Evolutionary conservation across 2,113 vertebrate genomes (phyloP).

Genomic region (Dinomys branickii): DNA sequence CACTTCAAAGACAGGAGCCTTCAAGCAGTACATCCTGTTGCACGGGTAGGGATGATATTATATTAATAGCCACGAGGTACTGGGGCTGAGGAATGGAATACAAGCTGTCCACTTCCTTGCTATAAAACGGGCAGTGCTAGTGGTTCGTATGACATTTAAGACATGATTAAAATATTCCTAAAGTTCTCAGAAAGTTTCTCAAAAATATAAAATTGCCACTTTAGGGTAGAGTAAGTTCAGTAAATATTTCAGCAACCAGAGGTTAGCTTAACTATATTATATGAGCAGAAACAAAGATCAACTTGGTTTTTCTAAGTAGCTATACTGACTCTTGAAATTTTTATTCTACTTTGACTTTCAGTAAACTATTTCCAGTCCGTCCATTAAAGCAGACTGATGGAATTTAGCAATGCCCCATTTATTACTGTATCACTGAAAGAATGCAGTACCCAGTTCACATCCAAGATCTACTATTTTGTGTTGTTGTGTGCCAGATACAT

Average conservation of each 20-base stretch:
- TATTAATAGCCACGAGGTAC: conserved; percentile 71
- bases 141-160: conserved; percentile 41
- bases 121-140: conserved; percentile 42
- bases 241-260: neutral
- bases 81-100: conserved; percentile 45
- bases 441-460: neutral
- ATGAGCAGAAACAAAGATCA: neutral
- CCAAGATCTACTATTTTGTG: neutral
- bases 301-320: neutral
- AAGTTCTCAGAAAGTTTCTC: conserved; percentile 41
- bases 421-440: neutral
- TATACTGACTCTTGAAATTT: neutral
- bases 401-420: neutral
- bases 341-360: neutral
- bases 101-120: conserved; percentile 27
- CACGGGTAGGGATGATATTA: conserved; percentile 67
- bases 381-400: neutral
- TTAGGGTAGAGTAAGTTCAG: neutral
- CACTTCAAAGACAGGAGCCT: conserved; percentile 82
- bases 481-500: neutral
- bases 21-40: conserved; percentile 72
- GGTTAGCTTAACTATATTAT: neutral
- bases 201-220: neutral
- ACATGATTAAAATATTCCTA: conserved; percentile 54
- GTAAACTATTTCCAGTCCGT: neutral